phyloP scores from a whole-genome alignment of 2,797 vertebrate genomes.

The Tadarida brasiliensis region DNA sequence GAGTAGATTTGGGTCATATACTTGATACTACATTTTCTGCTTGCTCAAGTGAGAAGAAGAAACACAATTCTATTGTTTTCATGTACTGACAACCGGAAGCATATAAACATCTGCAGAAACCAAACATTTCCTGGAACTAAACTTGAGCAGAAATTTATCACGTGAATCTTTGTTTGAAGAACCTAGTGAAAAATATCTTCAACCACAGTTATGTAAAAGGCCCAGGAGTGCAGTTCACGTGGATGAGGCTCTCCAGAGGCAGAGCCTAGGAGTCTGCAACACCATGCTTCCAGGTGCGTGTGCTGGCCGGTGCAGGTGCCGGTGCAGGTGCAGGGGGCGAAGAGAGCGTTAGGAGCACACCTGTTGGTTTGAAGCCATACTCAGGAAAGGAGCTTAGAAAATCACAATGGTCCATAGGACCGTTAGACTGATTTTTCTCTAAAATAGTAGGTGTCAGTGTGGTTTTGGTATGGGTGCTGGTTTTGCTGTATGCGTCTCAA shows the following conservation, averaged over 20 bases:
- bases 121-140: constrained; percentile 82
- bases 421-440: not conserved
- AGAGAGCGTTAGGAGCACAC: no score
- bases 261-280: not conserved
- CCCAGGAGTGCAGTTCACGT: not conserved
- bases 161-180: constrained; percentile 82
- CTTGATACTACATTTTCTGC: constrained; percentile 52
- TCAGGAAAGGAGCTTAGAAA: not conserved
- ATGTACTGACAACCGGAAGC: constrained; percentile 74
- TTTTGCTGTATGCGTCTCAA: not conserved
- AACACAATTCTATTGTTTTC: constrained; percentile 34
- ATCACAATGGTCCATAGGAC: not conserved
- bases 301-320: not conserved
- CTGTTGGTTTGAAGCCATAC: not conserved
- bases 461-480: not conserved
- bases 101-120: constrained; percentile 79
- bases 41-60: constrained; percentile 54
- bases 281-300: not conserved
- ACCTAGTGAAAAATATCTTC: constrained; percentile 74
- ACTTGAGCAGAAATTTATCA: constrained; percentile 73
- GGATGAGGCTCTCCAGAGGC: not conserved
- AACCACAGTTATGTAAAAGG: constrained; percentile 74
- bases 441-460: not conserved
- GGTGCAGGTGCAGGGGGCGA: no score
- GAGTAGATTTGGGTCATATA: not conserved